A percentile compares a stretch with the other conserved stretches of the same genome.
phyloP scores from a whole-genome alignment of 92 coral and sea anemone genomes.

The Zoanthus gigantus region DNA sequence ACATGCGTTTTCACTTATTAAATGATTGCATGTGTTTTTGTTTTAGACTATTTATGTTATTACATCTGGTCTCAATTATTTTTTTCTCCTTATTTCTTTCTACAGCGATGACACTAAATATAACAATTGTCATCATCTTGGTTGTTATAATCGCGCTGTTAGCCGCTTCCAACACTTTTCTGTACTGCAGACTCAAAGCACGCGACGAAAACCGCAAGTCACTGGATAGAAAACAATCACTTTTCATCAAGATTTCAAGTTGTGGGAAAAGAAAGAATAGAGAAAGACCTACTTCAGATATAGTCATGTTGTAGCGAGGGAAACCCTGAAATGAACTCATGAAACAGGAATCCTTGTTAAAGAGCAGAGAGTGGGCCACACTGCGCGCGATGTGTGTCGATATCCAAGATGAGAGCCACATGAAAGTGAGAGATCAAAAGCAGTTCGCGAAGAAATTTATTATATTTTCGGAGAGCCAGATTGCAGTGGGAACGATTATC shows the following conservation, averaged over 20 bases:
- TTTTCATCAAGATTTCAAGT: slow-evolving; percentile 25
- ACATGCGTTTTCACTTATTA: no score
- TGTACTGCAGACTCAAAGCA: slow-evolving; percentile 35
- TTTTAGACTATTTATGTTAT: not conserved
- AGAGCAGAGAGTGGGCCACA: not conserved
- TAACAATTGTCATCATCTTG: slow-evolving; percentile 20
- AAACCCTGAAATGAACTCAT: not conserved
- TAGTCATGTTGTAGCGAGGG: slow-evolving; percentile 25
- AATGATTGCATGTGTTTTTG: not conserved
- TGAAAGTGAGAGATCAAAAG: not conserved
- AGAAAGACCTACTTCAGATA: slow-evolving; percentile 30
- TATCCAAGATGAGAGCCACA: not conserved
- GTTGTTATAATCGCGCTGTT: slow-evolving; percentile 25
- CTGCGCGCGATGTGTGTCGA: not conserved
- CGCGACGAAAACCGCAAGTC: slow-evolving; percentile 35
- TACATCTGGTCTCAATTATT: not conserved
- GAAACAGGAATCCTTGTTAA: not conserved
- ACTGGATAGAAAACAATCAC: slow-evolving; percentile 30
- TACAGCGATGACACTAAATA: slow-evolving; percentile 18
- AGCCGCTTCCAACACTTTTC: slow-evolving; percentile 27
- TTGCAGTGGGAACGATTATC: no score
- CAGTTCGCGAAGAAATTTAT: no score
- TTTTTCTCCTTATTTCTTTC: not conserved
- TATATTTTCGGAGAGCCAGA: no score
- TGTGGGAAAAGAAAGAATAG: slow-evolving; percentile 24